Conservation (phyloP, 2,797 vertebrate genomes). For the Pelochelys cantorii region DNA sequence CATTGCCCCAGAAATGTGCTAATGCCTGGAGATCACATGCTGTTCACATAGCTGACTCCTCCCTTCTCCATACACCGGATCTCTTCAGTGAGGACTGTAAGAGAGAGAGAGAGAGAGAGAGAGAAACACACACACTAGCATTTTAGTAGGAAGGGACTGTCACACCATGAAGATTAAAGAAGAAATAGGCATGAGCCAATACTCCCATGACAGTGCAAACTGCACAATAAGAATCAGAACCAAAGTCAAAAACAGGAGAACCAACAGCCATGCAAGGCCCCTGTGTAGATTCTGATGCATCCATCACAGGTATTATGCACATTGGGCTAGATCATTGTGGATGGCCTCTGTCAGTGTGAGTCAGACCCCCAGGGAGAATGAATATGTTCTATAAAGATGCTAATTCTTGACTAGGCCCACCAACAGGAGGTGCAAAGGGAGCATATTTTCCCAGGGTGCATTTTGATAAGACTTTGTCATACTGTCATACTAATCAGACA, state of each 20-base stretch:
- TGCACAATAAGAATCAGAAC: background rate
- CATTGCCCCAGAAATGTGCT: background rate
- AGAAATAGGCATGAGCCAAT: background rate
- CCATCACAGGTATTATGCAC: too few species aligned
- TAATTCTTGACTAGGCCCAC: too few species aligned
- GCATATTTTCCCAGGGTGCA: background rate
- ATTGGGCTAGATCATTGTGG: background rate
- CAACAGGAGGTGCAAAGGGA: too few species aligned
- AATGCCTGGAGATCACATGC: slow-evolving; percentile 15
- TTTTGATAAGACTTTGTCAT: too few species aligned
- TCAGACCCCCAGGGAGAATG: background rate
- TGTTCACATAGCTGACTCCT: background rate
- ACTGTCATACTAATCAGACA: too few species aligned
- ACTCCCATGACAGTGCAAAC: background rate
- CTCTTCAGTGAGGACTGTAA: background rate
- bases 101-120: too few species aligned
- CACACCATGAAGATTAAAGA: background rate
- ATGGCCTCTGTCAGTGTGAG: background rate
- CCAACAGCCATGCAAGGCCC: too few species aligned
- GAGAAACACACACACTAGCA: background rate
- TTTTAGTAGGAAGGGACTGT: background rate
- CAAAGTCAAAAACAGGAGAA: rapidly evolving
- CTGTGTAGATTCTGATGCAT: too few species aligned
- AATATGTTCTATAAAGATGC: background rate
- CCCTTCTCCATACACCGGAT: background rate